Percentiles rank a stretch among this genome's conserved stretches.
phyloP scores from a whole-genome alignment of 2,113 vertebrate genomes.

The Galeopterus variegatus region DNA sequence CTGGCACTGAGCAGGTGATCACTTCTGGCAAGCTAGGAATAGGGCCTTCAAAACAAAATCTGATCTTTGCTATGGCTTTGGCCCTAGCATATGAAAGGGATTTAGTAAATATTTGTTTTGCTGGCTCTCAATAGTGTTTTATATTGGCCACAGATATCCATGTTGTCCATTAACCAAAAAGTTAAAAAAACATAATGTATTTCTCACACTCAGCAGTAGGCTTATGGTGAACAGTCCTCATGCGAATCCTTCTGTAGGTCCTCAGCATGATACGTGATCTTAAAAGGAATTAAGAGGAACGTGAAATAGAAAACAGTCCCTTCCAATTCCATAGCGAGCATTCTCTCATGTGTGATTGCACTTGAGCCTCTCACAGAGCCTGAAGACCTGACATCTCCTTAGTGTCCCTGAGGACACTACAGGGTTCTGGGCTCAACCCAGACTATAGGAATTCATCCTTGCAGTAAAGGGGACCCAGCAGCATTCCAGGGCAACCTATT shows the following conservation, averaged over 20 bases:
- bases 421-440: neutral
- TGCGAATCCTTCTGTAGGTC: neutral
- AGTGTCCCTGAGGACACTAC: neutral
- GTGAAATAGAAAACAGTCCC: neutral
- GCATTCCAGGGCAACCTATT: neutral
- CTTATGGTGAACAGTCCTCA: neutral
- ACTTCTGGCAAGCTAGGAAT: neutral
- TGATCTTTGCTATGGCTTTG: neutral
- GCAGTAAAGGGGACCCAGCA: neutral
- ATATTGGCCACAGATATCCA: neutral
- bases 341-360: neutral
- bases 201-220: neutral
- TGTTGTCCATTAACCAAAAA: constrained; percentile 7
- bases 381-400: neutral
- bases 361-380: neutral
- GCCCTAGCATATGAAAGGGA: neutral
- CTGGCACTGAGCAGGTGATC: neutral
- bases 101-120: constrained; percentile 58
- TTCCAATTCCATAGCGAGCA: neutral
- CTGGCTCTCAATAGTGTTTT: constrained; percentile 15
- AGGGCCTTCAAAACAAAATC: constrained; percentile 25
- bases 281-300: neutral
- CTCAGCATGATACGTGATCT: neutral
- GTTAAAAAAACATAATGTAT: neutral
- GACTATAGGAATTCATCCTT: neutral